Evolutionary conservation across 2,888 invertebrate species (phyloP).

Genomic region (Abrostola triplasia): DNA sequence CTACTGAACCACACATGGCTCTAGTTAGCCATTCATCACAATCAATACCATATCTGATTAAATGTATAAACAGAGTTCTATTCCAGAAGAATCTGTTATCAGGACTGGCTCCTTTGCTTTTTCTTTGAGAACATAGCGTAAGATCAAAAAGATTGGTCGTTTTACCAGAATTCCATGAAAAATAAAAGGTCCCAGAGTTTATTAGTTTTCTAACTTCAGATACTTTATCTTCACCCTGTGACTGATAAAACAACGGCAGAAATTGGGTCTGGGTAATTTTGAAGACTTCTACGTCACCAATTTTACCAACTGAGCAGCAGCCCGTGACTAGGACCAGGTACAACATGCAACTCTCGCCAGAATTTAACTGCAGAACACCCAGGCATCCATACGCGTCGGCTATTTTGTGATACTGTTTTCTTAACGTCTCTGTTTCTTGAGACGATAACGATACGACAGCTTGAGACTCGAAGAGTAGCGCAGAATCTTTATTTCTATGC

Average conservation of each 20-base stretch:
- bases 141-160: slow-evolving; percentile 92
- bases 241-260: slow-evolving; percentile 93
- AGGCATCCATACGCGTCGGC: slow-evolving; percentile 98
- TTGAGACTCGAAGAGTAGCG: slow-evolving; percentile 96
- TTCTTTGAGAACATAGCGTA: slow-evolving; percentile 97
- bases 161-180: slow-evolving; percentile 92
- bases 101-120: slow-evolving; percentile 92
- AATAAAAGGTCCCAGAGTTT: slow-evolving; percentile 99
- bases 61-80: slow-evolving; percentile 97
- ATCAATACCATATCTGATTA: slow-evolving; percentile 97
- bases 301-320: slow-evolving; percentile 98
- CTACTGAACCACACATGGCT: slow-evolving; percentile 99
- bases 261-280: slow-evolving; percentile 97
- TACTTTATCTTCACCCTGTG: slow-evolving; percentile 89
- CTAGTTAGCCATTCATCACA: slow-evolving; percentile 97
- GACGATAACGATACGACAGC: slow-evolving; percentile 95
- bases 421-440: slow-evolving; percentile 96
- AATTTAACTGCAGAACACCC: slow-evolving; percentile 96
- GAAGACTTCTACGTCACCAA: slow-evolving; percentile 98
- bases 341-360: slow-evolving; percentile 94
- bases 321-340: slow-evolving; percentile 98
- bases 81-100: slow-evolving; percentile 99
- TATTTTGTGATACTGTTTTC: slow-evolving; percentile 96
- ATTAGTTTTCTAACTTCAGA: slow-evolving; percentile 94
- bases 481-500: slow-evolving; percentile 95